Evolutionary conservation across 2,797 vertebrate genomes (phyloP).

Genomic region (Danio aesculapii): DNA sequence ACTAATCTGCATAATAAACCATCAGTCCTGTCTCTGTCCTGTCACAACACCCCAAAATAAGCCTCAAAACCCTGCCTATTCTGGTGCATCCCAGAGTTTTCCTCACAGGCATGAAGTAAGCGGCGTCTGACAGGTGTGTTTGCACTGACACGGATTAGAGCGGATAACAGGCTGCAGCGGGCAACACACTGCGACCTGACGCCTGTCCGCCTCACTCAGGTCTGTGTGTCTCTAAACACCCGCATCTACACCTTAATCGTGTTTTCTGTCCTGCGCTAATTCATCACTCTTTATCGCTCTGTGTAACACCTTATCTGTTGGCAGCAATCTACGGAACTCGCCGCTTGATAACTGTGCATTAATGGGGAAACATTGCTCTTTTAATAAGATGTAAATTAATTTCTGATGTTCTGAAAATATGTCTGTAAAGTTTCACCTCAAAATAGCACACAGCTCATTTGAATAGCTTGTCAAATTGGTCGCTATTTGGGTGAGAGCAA

Average conservation of each 20-base stretch:
- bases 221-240: conserved; percentile 40
- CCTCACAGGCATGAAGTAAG: conserved; percentile 21
- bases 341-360: too few species aligned
- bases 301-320: conserved; percentile 40
- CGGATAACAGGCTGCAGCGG: conserved; percentile 60
- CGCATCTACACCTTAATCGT: conserved; percentile 17
- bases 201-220: conserved; percentile 48
- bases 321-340: conserved; percentile 43
- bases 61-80: neutral
- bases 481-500: too few species aligned
- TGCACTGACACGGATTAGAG: conserved; percentile 61
- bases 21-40: neutral
- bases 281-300: conserved; percentile 34
- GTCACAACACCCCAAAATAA: neutral
- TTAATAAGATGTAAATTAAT: too few species aligned
- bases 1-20: neutral
- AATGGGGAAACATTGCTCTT: too few species aligned
- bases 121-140: conserved; percentile 29
- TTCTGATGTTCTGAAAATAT: too few species aligned
- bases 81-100: neutral
- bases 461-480: too few species aligned
- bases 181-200: conserved; percentile 49
- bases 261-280: conserved; percentile 34
- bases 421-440: too few species aligned
- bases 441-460: too few species aligned